Conservation (phyloP, 2,888 invertebrate species). For the Theristus sp. region DNA sequence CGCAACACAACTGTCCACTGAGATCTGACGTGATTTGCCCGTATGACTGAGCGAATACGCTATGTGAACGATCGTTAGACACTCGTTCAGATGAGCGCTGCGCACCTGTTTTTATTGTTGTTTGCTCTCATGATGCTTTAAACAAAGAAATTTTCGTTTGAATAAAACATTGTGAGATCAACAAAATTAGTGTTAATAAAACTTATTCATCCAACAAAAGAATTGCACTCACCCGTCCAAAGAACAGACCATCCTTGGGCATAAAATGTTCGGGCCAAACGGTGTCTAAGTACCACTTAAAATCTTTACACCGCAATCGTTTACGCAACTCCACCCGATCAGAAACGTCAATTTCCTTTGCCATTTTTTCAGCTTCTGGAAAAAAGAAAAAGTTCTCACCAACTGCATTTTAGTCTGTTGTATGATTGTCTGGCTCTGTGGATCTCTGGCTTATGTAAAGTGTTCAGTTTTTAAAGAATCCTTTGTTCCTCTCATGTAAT, state of each 20-base stretch:
- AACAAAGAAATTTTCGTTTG: too few relatives aligned
- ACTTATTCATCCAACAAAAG: too few relatives aligned
- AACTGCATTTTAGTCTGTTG: not conserved
- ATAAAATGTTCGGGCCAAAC: conserved; percentile 93
- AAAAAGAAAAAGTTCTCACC: not conserved
- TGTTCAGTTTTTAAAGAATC: too few relatives aligned
- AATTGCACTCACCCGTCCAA: conserved; percentile 55
- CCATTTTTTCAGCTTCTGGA: conserved; percentile 19
- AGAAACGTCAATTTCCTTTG: conserved; percentile 18
- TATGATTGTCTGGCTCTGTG: not conserved
- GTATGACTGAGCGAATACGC: not conserved
- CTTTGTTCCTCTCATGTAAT: not conserved
- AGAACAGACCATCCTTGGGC: conserved; percentile 63
- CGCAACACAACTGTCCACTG: not conserved
- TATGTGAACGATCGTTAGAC: not conserved
- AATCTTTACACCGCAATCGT: conserved; percentile 58
- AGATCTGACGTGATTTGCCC: not conserved
- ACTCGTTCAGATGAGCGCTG: too few relatives aligned
- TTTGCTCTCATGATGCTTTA: too few relatives aligned
- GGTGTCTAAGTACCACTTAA: conserved; percentile 78
- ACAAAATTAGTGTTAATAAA: too few relatives aligned
- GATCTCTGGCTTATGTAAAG: not conserved
- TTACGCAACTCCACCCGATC: conserved; percentile 47
- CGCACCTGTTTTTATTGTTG: too few relatives aligned
- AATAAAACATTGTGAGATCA: too few relatives aligned